Evolutionary conservation across 2,113 vertebrate species (phyloP), one percentile per base, ranked within the genome.

Genomic region (Prinia subflava): DNA sequence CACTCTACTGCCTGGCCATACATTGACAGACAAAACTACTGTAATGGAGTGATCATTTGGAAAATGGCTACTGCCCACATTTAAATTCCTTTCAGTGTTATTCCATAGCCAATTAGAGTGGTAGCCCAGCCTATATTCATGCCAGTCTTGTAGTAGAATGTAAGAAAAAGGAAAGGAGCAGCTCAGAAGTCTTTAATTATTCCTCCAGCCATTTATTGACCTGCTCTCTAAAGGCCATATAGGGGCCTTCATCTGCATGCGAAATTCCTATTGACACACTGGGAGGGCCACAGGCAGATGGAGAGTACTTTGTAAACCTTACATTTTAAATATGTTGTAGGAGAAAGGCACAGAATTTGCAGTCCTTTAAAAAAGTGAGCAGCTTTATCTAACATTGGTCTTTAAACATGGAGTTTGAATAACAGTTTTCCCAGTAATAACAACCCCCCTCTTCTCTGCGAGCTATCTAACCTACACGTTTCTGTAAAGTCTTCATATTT

Each of bases 171-270:
- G 94, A 96, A 97, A 95, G 94, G 82, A 83, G 57, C 90, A 94
- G 94, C 96, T 97, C 96, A 96, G 93, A 96, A 96, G 95, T 96
- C 94, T 97, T 97, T 97, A 96, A 97, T 97, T 96, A 97, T 97
- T 97, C 92, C 95, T 96, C 96, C 93, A 97, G 96, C 96, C 96
- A 97, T 96, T 97, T 97, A 97, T 94, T 97, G 97, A 96, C 95
- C 95, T 94, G 87, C 76, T 96, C 95, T 97, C 96, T 95, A 97
- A 97, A 97, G 96, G 95, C 96, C 93, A 97, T 95, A 95, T 95
- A 95, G 68, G 15, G 87, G 87, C 92, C 93, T 92, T 97, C 92
- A 96, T 96, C 96, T 92, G 96, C 95, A 97, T 97, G 94, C 87
- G 37, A 95, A 96, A 96, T 97, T 96, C 83, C 94, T 96, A 88